phyloP scores from a whole-genome alignment of 2,113 vertebrate species.

The Stegostoma tigrinum region DNA sequence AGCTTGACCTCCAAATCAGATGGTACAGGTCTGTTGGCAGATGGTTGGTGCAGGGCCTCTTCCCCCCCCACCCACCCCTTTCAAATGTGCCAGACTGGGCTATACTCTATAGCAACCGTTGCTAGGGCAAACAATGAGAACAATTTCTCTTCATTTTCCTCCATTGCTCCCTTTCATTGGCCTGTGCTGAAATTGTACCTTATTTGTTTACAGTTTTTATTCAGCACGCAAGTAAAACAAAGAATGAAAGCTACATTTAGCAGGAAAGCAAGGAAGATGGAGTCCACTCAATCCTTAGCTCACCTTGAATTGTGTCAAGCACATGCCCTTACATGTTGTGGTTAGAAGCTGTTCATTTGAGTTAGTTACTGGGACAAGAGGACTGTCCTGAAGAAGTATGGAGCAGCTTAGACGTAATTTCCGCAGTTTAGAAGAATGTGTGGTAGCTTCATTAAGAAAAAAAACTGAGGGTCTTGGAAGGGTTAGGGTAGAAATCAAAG shows the following conservation, averaged over 20 bases:
- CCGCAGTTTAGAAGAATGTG: background rate
- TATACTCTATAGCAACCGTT: slow-evolving; percentile 14
- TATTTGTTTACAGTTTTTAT: background rate
- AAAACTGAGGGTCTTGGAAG: no score
- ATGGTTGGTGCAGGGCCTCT: background rate
- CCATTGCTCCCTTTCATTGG: background rate
- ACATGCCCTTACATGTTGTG: background rate
- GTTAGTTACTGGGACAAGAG: background rate
- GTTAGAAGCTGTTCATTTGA: background rate
- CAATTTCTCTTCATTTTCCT: background rate
- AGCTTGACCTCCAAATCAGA: background rate
- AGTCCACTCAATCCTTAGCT: background rate
- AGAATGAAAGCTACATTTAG: background rate
- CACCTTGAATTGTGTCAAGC: background rate
- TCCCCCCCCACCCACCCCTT: no score
- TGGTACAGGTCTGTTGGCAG: background rate
- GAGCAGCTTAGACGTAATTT: background rate
- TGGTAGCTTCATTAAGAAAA: background rate
- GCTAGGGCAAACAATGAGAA: slow-evolving; percentile 26
- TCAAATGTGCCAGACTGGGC: no score
- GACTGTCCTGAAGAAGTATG: background rate
- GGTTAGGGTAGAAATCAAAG: no score
- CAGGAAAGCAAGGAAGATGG: background rate
- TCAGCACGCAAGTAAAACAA: background rate
- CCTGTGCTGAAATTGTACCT: background rate